Conservation (phyloP, 2,113 vertebrate species). For the Labeo catla region DNA sequence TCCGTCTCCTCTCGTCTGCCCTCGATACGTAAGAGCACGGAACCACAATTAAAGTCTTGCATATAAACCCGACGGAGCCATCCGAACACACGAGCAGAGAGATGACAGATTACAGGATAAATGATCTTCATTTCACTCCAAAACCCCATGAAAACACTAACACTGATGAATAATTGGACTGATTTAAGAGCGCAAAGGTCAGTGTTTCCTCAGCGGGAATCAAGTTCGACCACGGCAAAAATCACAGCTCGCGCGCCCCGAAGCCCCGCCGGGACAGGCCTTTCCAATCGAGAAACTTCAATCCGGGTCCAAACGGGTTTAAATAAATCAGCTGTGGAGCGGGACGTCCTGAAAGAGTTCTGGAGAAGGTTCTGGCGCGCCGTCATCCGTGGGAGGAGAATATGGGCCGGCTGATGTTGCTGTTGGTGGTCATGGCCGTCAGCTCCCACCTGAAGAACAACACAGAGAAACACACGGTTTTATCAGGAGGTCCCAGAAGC, state of each 20-base stretch:
- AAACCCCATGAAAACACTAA: slow-evolving; percentile 20
- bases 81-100: background rate
- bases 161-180: slow-evolving; percentile 10
- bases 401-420: slow-evolving; percentile 98
- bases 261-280: background rate
- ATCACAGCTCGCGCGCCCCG: too few relatives aligned
- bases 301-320: slow-evolving; percentile 44
- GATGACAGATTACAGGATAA: background rate
- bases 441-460: slow-evolving; percentile 90
- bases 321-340: background rate
- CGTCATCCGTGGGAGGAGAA: slow-evolving; percentile 91
- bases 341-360: background rate
- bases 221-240: background rate
- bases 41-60: background rate
- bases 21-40: background rate
- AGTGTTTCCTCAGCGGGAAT: background rate
- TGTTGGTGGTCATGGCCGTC: slow-evolving; percentile 99
- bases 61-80: background rate
- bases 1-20: background rate
- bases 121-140: slow-evolving; percentile 7
- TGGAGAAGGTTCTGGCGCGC: background rate
- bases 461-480: background rate
- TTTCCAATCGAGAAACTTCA: background rate
- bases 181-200: background rate
- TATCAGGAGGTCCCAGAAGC: too few relatives aligned